Evolutionary conservation across 2,888 invertebrate genomes (phyloP), one percentile per base, ranked within the genome.

Genomic region (Trissonchulus sp.): DNA sequence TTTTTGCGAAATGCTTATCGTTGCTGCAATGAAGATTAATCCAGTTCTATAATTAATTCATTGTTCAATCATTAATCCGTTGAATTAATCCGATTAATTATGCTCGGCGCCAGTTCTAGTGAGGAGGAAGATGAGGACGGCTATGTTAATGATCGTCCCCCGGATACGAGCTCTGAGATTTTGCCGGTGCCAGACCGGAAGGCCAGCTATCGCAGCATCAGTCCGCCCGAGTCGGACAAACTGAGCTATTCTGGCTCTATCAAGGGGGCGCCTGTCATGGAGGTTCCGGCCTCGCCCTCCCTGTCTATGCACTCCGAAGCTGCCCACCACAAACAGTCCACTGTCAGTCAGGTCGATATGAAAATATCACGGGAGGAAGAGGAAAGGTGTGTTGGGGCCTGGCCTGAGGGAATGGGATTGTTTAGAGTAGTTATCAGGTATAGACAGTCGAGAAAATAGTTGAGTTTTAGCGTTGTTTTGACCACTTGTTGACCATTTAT

Each of bases 51-150:
- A n/a, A n/a, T n/a, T n/a, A n/a, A n/a, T n/a, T n/a, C n/a, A n/a
- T n/a, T n/a, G n/a, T n/a, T n/a, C n/a, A n/a, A n/a, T n/a, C n/a
- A n/a, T n/a, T n/a, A n/a, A n/a, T n/a, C n/a, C n/a, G n/a, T n/a
- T n/a, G n/a, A n/a, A n/a, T n/a, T n/a, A n/a, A n/a, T n/a, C n/a
- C n/a, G 48, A 48, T 48, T 15, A 23, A 48, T 28, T 28, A 86
- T 80, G 86, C 80, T 84, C 76, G 83, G 84, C 69, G 83, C 84
- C 63, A 83, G 82, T 77, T 84, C 84, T 79, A 82, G 82, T 77
- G 84, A 84, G 74, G 83, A 84, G 35, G 84, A 84, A 72, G 83
- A 83, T 75, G 84, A 82, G 76, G 82, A 82, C 73, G 79, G 79
- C 75, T 60, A 69, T 71, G 68, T 75, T 75, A 77, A 76, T 68